Percentiles rank a stretch among this genome's conserved stretches.
These are phyloP conservation scores for Drosophila elegans DNA, from an alignment of 1,140 invertebrate species.

Conservation along the genomic window DNA sequence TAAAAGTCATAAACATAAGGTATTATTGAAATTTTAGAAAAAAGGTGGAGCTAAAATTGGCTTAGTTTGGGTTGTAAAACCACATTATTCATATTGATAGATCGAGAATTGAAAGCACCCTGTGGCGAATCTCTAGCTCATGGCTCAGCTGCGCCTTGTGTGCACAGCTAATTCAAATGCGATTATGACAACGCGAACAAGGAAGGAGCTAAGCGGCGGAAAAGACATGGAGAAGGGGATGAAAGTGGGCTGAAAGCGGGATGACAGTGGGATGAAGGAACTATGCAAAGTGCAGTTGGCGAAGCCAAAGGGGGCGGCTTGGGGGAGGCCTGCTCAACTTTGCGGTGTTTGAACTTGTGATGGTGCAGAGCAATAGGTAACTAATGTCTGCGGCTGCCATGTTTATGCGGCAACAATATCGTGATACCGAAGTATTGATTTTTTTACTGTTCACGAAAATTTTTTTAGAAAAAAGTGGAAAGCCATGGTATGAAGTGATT, in stretches of 20 bases:
- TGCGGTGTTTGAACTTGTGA: conserved; percentile 78
- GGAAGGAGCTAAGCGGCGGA: conserved; percentile 22
- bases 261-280: conserved; percentile 9
- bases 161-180: conserved; percentile 82
- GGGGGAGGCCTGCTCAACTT: conserved; percentile 55
- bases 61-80: too few species aligned
- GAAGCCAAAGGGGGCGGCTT: not conserved
- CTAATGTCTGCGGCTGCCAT: conserved; percentile 31
- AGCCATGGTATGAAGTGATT: too few species aligned
- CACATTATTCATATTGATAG: not conserved
- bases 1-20: too few species aligned
- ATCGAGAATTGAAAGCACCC: conserved; percentile 29
- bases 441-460: too few species aligned
- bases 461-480: too few species aligned
- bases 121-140: conserved; percentile 33
- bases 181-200: conserved; percentile 81
- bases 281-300: conserved; percentile 17
- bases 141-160: conserved; percentile 54
- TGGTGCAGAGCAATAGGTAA: conserved; percentile 61
- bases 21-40: too few species aligned
- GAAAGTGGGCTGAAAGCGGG: not conserved
- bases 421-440: not conserved
- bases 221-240: not conserved
- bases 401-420: conserved; percentile 49
- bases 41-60: too few species aligned